Base-by-base conservation (phyloP, 2,888 invertebrate genomes). In the Trichopria drosophilae region DNA sequence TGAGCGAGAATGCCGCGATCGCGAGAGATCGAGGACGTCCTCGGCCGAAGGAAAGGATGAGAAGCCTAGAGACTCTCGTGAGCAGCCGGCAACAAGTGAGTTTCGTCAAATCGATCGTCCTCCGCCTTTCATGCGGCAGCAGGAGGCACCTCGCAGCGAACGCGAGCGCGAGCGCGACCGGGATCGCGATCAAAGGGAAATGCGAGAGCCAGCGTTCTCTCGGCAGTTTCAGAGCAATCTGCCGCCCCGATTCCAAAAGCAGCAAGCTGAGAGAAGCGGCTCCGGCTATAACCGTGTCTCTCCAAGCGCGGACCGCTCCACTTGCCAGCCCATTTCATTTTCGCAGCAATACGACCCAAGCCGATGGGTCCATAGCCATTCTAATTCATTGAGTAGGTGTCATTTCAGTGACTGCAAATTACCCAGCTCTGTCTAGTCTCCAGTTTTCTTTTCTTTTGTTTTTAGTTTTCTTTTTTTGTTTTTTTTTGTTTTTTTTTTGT, bases 231-330 rank as follows among this genome's bases (percentile, higher is more conserved):
- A 90, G 74, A 85, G 82, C 41, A 87, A 90, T 76, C 81, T 93
- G 67, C 93, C 93, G 44, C 93, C 93, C 12, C 81, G 93, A 51
- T 90, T 92, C 75, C 84, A 87, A 65, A 88, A 87, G 65, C 88
- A 90, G 65, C 88, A 89, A 64, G 82, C 83, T 58, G 83, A 77
- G 54, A 72, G 75, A 47, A 65, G 65, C 45, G 47, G 57, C 13
- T 60, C 62, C 9, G 64, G 60, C 29, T 69, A 68, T 45, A 74
- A 63, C 47, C 63, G 75, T 15, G 66, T 71, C 32, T 73, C 73
- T 15, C 73, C 75, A 2, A 74, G 61, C 46, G 64, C 71, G 15
- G 75, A 75, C 24, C 66, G 75, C 45, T 61, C 68, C n/a, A 53
- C 66, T 19, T 48, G 65, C 7, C 63, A 64, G 32, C 53, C 59